Evolutionary conservation across 2,113 vertebrate species (phyloP).

Genomic region (Picathartes gymnocephalus): DNA sequence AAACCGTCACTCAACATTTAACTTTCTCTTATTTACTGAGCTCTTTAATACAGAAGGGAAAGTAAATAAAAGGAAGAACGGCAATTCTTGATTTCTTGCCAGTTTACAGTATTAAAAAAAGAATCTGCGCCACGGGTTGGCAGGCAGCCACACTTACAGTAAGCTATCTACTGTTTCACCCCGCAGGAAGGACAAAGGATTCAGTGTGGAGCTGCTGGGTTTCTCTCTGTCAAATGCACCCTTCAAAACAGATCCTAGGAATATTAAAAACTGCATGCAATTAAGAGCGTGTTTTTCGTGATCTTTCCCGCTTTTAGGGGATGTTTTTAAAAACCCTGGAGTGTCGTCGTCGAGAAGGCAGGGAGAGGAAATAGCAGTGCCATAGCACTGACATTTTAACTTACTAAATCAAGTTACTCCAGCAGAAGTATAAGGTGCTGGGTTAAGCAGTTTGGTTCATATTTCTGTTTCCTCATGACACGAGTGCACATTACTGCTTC

Average conservation of each 20-base stretch:
- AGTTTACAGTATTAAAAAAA: constrained; percentile 88
- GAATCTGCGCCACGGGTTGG: constrained; percentile 79
- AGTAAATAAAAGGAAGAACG: constrained; percentile 79
- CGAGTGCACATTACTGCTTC: not conserved
- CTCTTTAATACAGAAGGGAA: constrained; percentile 76
- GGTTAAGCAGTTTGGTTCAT: not conserved
- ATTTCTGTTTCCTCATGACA: not conserved
- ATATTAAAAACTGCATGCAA: constrained; percentile 12
- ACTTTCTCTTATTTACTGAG: constrained; percentile 62
- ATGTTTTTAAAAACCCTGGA: not conserved
- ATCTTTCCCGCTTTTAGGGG: not conserved
- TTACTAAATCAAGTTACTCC: constrained; percentile 20
- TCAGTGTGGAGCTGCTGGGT: constrained; percentile 62
- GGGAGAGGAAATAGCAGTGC: not conserved
- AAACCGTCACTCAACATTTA: constrained; percentile 52
- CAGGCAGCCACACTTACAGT: constrained; percentile 79
- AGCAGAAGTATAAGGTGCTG: not conserved
- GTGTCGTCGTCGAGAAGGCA: not conserved
- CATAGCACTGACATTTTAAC: constrained; percentile 22
- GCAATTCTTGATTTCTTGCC: constrained; percentile 81
- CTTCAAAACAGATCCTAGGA: constrained; percentile 62
- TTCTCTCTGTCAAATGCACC: constrained; percentile 57
- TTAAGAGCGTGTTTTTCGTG: not conserved
- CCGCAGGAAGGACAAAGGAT: constrained; percentile 76
- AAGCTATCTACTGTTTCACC: constrained; percentile 79